Percentiles rank a stretch among this genome's conserved stretches.
phyloP scores from a whole-genome alignment of 1,140 invertebrate genomes.

The Venturia canescens region DNA sequence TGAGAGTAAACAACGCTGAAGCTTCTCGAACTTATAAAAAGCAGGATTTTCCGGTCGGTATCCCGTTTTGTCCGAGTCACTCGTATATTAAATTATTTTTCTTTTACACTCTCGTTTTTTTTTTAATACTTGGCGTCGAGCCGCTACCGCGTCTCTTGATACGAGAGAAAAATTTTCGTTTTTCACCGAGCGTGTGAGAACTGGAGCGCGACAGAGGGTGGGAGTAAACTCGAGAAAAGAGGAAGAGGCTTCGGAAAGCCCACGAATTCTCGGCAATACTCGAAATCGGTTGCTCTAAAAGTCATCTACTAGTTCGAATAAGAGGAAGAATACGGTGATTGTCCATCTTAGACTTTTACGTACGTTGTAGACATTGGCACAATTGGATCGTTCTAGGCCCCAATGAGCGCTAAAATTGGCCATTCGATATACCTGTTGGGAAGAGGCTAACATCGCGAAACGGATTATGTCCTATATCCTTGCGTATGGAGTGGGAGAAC shows the following conservation, averaged over 20 bases:
- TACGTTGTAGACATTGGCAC: not conserved
- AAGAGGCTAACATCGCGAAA: not conserved
- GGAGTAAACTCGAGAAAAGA: not conserved
- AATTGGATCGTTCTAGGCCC: not conserved
- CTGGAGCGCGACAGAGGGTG: constrained; percentile 21
- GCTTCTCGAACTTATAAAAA: too few species aligned
- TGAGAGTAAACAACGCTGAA: too few species aligned
- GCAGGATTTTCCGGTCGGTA: too few species aligned
- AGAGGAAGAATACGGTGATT: constrained; percentile 14
- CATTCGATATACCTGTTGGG: constrained; percentile 2
- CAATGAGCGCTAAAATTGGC: not conserved
- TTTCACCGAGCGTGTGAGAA: constrained; percentile 19
- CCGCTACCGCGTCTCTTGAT: too few species aligned
- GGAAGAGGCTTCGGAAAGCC: not conserved
- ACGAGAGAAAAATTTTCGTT: constrained; percentile 18
- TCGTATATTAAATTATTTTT: too few species aligned
- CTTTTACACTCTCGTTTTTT: too few species aligned
- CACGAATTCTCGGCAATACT: constrained; percentile 17
- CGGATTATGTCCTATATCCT: not conserved
- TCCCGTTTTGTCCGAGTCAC: too few species aligned
- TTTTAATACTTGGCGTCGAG: too few species aligned
- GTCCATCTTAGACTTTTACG: not conserved
- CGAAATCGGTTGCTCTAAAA: not conserved
- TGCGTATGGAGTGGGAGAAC: not conserved
- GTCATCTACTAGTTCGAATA: not conserved